Base-by-base conservation (phyloP, 2,113 vertebrate species). In the Gymnobelideus leadbeateri region DNA sequence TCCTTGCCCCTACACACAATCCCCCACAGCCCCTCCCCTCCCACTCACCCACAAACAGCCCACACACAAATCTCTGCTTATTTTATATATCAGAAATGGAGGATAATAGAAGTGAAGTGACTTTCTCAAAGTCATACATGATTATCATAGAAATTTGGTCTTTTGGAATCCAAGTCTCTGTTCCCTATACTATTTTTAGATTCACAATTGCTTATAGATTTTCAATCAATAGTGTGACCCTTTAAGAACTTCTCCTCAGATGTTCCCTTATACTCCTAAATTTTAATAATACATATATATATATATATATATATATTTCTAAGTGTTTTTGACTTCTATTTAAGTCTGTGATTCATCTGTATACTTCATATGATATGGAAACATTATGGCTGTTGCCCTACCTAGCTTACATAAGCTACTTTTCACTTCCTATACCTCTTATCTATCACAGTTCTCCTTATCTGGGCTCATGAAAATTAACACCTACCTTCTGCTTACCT, bases 381-480 rank as follows among this genome's bases (percentile, higher is more conserved):
- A n/a, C 61, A n/a, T 77, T 77, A n/a, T n/a, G 61, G 14, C 4
- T 12, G 16, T 68, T 68, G 31, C 61, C 37, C 14, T 77, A n/a
- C 2, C 89, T 84, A 89, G 91, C 95, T 95, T 95, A n/a, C 84
- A 28, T 51, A 43, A 11, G 46, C n/a, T 84, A 47, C 46, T 52
- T 77, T 77, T 77, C 8, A 50, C 49, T 92, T 95, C 46, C 49
- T 57, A 94, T 93, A 14, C 28, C 91, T 95, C 84, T 93, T 55
- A 52, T 94, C 51, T 92, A 54, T 95, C 51, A 91, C 46, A 26
- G 12, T n/a, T 91, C 26, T 91, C n/a, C 90, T 52, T 91, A 51
- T 91, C 26, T 50, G 55, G 37, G 7, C 46, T 94, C 54, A 51
- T 57, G 68, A 97, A 97, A 96, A 96, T 93, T 92, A 94, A 53